phyloP scores from a whole-genome alignment of 2,113 vertebrate genomes.

The Dasypus novemcinctus region DNA sequence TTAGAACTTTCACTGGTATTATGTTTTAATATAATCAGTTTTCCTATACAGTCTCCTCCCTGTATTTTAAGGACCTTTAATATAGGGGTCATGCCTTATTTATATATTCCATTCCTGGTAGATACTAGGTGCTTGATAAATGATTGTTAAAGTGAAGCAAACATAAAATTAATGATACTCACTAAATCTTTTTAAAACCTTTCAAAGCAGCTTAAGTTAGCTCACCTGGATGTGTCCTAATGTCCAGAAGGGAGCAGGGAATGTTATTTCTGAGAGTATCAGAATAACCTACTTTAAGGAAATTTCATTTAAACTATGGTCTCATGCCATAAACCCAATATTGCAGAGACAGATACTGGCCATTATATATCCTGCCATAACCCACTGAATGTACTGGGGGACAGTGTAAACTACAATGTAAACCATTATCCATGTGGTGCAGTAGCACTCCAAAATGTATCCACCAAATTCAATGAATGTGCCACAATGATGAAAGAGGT shows the following conservation, averaged over 20 bases:
- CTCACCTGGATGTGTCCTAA: background rate
- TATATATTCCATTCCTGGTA: background rate
- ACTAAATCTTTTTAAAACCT: background rate
- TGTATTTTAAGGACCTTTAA: background rate
- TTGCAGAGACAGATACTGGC: too few species aligned
- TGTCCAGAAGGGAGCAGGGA: background rate
- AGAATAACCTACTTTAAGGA: background rate
- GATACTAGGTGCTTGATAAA: background rate
- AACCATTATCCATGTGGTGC: too few species aligned
- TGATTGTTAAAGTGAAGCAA: slow-evolving; percentile 33
- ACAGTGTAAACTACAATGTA: too few species aligned
- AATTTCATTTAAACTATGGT: background rate
- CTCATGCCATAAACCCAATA: background rate
- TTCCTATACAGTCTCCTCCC: background rate
- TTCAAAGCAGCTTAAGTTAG: background rate
- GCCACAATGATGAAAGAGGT: too few species aligned
- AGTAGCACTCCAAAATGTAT: too few species aligned
- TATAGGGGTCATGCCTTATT: background rate
- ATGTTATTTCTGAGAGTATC: background rate
- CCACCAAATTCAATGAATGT: too few species aligned
- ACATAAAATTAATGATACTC: slow-evolving; percentile 20
- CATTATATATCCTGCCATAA: too few species aligned
- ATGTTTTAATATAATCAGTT: background rate
- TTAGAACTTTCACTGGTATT: background rate
- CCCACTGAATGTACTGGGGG: too few species aligned